Conservation (phyloP, 2,888 invertebrate genomes). For the Agrochola macilenta region DNA sequence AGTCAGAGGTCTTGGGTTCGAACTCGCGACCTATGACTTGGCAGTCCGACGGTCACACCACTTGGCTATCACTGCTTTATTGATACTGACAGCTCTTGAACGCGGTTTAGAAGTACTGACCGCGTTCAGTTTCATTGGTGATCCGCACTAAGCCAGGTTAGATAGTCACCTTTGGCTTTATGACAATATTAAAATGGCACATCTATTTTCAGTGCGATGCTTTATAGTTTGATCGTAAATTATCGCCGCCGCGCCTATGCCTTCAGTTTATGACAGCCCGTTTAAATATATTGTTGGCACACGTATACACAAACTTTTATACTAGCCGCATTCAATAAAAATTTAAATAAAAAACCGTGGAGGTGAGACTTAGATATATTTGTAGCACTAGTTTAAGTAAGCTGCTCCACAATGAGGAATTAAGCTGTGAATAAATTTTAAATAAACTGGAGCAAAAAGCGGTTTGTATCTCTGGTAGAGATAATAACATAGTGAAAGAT, state of each 20-base stretch:
- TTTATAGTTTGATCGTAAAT: slow-evolving; percentile 76
- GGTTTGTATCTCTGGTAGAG: slow-evolving; percentile 25
- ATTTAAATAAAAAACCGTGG: slow-evolving; percentile 39
- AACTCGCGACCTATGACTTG: no score
- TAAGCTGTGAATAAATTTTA: slow-evolving; percentile 55
- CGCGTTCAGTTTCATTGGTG: neutral
- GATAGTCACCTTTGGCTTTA: slow-evolving; percentile 67
- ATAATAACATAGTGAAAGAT: slow-evolving; percentile 45
- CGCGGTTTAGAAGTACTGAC: neutral
- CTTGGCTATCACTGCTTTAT: no score
- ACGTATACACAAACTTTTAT: slow-evolving; percentile 52
- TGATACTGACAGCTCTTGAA: neutral
- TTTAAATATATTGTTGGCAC: slow-evolving; percentile 69
- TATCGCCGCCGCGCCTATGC: slow-evolving; percentile 68
- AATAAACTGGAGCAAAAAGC: slow-evolving; percentile 51
- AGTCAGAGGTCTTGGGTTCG: no score
- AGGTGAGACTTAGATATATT: slow-evolving; percentile 31
- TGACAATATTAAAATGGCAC: slow-evolving; percentile 74
- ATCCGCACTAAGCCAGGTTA: slow-evolving; percentile 15
- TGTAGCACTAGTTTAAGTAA: slow-evolving; percentile 38
- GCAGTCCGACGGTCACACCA: no score
- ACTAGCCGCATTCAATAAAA: slow-evolving; percentile 17
- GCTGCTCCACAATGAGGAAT: slow-evolving; percentile 36
- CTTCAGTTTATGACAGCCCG: slow-evolving; percentile 70
- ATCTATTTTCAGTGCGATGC: slow-evolving; percentile 70